Evolutionary conservation across 2,888 invertebrate genomes (phyloP).

Genomic region (Boloria selene): DNA sequence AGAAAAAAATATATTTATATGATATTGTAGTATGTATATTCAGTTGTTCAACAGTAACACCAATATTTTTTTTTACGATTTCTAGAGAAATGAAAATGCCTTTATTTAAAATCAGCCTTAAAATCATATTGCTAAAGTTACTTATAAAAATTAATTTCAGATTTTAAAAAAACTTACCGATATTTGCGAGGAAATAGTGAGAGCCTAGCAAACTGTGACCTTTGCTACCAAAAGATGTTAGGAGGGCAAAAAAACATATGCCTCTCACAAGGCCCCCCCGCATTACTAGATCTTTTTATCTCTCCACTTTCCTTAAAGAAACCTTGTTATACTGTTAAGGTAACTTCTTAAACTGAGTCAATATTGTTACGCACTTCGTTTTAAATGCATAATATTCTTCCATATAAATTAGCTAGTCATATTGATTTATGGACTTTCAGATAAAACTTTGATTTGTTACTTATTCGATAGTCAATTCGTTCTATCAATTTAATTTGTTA

Average conservation of each 20-base stretch:
- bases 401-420: slow-evolving; percentile 44
- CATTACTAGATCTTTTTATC: slow-evolving; percentile 41
- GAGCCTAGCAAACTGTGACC: slow-evolving; percentile 37
- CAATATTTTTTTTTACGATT: no score
- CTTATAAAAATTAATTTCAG: not conserved
- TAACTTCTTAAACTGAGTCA: slow-evolving; percentile 37
- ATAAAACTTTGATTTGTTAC: slow-evolving; percentile 45
- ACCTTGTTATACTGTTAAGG: slow-evolving; percentile 34
- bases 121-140: no score
- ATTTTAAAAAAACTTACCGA: slow-evolving; percentile 35
- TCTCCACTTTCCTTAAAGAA: slow-evolving; percentile 36
- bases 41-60: no score
- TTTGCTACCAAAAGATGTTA: slow-evolving; percentile 43
- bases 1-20: no score
- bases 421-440: slow-evolving; percentile 46
- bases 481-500: slow-evolving; percentile 43
- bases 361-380: slow-evolving; percentile 31
- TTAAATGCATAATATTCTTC: slow-evolving; percentile 43
- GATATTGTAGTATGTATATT: no score
- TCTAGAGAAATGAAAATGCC: no score
- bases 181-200: slow-evolving; percentile 32
- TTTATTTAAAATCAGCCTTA: no score
- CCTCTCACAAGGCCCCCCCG: slow-evolving; percentile 46
- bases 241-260: slow-evolving; percentile 50
- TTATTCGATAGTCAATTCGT: slow-evolving; percentile 42